These are phyloP conservation scores for Nannobrachium achirus DNA, from an alignment of 2,113 vertebrate species.

Conservation along the genomic window DNA sequence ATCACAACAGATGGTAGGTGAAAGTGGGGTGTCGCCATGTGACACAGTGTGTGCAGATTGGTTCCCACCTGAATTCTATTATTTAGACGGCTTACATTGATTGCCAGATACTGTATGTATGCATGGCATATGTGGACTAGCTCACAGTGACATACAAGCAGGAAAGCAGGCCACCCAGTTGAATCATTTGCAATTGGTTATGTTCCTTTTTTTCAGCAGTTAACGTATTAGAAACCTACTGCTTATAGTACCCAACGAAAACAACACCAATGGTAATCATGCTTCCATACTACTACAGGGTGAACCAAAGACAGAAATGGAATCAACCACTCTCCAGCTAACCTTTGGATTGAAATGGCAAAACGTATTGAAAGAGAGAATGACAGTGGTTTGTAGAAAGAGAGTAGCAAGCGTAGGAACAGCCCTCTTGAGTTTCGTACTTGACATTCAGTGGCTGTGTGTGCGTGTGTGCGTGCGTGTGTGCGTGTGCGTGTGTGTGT, in stretches of 20 bases:
- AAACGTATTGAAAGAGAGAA: too few species aligned
- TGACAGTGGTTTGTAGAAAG: too few species aligned
- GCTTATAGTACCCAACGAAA: too few species aligned
- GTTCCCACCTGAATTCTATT: neutral
- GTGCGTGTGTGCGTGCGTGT: neutral
- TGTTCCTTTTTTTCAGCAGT: too few species aligned
- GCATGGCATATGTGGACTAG: neutral
- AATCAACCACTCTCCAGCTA: too few species aligned
- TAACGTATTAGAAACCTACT: too few species aligned
- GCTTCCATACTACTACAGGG: too few species aligned
- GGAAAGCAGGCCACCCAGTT: neutral
- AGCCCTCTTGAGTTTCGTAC: neutral
- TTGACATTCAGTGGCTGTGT: slow-evolving; percentile 4
- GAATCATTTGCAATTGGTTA: neutral
- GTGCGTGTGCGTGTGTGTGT: neutral
- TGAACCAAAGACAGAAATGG: too few species aligned
- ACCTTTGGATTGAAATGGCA: too few species aligned
- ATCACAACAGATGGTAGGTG: slow-evolving; percentile 76
- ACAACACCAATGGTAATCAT: too few species aligned
- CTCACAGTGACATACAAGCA: neutral
- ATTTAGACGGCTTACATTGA: neutral
- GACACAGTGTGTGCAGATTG: neutral
- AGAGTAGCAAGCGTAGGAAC: neutral
- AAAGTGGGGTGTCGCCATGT: neutral
- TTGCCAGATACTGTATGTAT: neutral